Conservation (phyloP, 2,113 vertebrate genomes). For the Aleadryas rufinucha region DNA sequence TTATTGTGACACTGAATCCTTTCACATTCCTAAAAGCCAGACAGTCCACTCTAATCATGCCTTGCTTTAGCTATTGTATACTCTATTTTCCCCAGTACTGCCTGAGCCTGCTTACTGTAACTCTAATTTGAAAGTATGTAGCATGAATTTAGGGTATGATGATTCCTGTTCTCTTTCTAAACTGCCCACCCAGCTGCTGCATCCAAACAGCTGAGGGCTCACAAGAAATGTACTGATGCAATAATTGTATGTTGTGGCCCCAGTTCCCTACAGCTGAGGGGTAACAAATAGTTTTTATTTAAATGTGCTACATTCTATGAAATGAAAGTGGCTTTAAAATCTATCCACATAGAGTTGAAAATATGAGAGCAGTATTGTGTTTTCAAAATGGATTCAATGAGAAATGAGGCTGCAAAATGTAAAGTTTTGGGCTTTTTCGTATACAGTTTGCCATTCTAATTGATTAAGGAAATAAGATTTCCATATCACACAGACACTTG, state of each 20-base stretch:
- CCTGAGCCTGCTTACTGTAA: not conserved
- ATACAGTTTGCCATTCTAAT: not conserved
- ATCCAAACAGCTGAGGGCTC: not conserved
- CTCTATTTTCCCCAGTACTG: not conserved
- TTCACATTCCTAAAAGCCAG: not conserved
- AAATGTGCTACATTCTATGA: not conserved
- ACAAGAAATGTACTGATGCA: not conserved
- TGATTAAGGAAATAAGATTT: not conserved
- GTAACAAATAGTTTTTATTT: not conserved
- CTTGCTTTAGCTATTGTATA: not conserved
- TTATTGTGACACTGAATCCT: constrained; percentile 14
- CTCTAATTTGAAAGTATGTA: no score
- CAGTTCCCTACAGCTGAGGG: not conserved
- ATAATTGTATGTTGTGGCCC: not conserved
- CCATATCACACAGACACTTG: not conserved
- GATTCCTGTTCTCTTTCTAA: not conserved
- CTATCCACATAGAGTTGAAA: not conserved
- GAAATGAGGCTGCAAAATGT: not conserved
- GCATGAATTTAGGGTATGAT: no score
- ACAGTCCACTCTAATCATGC: not conserved
- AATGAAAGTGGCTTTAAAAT: not conserved
- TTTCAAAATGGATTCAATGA: not conserved
- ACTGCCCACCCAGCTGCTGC: not conserved
- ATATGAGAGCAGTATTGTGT: not conserved
- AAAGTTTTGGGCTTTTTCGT: not conserved